A percentile compares a stretch with the other conserved stretches of the same genome.
These are phyloP conservation scores for Chironomus riparius DNA, from an alignment of 2,888 invertebrate genomes.

Conservation along the genomic window DNA sequence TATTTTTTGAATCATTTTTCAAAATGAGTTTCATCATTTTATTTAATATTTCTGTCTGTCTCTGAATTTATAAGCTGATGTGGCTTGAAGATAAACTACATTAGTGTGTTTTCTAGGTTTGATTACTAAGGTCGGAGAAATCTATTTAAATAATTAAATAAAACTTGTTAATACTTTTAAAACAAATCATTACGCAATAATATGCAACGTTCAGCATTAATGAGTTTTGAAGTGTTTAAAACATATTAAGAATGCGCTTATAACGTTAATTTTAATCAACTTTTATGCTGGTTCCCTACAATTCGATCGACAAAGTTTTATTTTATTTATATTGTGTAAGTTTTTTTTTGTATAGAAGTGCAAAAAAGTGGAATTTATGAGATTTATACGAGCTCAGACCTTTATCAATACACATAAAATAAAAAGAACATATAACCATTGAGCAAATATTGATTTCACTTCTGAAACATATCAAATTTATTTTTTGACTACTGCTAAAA, in stretches of 20 bases:
- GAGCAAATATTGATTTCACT: constrained; percentile 3
- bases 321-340: constrained; percentile 26
- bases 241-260: background rate
- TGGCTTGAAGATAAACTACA: too few species aligned
- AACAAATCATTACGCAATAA: too few species aligned
- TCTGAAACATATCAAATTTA: background rate
- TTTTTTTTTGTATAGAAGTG: background rate
- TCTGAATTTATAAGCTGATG: background rate
- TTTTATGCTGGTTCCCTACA: background rate
- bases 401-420: background rate
- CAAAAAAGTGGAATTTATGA: constrained; percentile 17
- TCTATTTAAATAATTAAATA: too few species aligned
- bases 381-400: constrained; percentile 6
- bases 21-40: background rate
- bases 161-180: too few species aligned
- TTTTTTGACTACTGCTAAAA: background rate
- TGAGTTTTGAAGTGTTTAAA: background rate
- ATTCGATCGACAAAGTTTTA: constrained; percentile 22
- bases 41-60: background rate
- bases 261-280: background rate
- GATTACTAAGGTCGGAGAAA: too few species aligned
- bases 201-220: too few species aligned
- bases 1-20: background rate
- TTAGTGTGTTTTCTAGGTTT: too few species aligned
- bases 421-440: background rate